Evolutionary conservation across 2,113 vertebrate species (phyloP).

Genomic region (Lepus americanus): DNA sequence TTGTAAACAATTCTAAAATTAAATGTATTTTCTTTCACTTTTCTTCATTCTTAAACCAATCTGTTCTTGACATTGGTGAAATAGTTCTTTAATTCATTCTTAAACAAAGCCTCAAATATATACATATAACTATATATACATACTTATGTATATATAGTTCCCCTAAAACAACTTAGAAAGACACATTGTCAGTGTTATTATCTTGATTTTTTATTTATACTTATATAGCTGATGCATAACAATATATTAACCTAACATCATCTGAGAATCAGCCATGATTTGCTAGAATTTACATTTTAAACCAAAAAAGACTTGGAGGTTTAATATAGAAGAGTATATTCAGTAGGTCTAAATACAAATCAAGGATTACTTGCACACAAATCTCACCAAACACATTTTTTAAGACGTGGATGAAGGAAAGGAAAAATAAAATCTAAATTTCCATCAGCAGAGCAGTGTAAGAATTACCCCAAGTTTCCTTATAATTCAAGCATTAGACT

Average conservation of each 20-base stretch:
- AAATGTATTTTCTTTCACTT: background rate
- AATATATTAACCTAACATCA: constrained; percentile 34
- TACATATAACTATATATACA: too few relatives aligned
- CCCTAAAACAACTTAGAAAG: constrained; percentile 14
- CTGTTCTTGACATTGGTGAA: background rate
- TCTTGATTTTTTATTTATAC: constrained; percentile 10
- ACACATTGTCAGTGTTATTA: constrained; percentile 9
- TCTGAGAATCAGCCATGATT: constrained; percentile 8
- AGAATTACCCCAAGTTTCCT: background rate
- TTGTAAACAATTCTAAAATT: constrained; percentile 41
- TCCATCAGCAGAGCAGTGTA: background rate
- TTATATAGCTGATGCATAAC: constrained; percentile 40
- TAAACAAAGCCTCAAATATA: background rate
- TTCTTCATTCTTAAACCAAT: constrained; percentile 22
- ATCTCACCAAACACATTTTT: background rate
- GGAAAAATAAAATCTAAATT: background rate
- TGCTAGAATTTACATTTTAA: constrained; percentile 51
- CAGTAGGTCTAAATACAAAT: constrained; percentile 17
- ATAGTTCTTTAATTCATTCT: constrained; percentile 38
- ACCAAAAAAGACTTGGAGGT: constrained; percentile 3
- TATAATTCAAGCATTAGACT: constrained; percentile 31
- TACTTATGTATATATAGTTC: background rate
- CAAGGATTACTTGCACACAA: background rate
- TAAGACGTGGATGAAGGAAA: constrained; percentile 28
- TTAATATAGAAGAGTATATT: background rate